Base-by-base conservation (phyloP, 2,797 vertebrate species). In the Leptoclinus maculatus region DNA sequence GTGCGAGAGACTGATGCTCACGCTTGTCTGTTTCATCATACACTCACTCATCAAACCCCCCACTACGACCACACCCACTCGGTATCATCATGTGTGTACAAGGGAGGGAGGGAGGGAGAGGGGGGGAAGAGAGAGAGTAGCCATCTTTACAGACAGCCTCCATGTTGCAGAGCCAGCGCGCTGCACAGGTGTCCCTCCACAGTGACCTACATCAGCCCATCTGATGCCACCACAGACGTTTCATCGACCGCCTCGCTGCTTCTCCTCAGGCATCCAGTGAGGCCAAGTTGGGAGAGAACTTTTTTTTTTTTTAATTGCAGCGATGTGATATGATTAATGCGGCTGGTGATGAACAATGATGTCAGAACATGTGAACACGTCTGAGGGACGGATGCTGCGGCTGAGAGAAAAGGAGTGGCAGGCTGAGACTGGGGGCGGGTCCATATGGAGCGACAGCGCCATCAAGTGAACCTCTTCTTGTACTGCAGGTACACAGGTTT, bases 371-470 rank as follows among this genome's bases (percentile, higher is more conserved):
- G 83, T 73, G 78, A 85, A 72, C 53, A 19, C 19, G 78, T 83
- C 59, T 64, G 70, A 14, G 81, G 87, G 77, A 91, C 85, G 80
- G 90, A 91, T 84, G 86, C 88, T 91, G 80, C 81, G 66, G 76
- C 80, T 73, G 76, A 81, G 60, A 80, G 80, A 85, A 88, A 89
- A 93, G 91, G 89, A 92, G 91, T 91, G 92, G 91, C 89, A 85
- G 71, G 8, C 56, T 47, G 14, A 1, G 64, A 25, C 11, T 3
- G 6, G 9, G 9, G 16, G 4, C 10, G 2, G 0, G 58, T 16
- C 17, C 17, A 23, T 41, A 36, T 86, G 67, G 85, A 79, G 69
- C 88, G 71, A 85, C 82, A 90, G 56, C 45, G 49, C 83, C 90
- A 62, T 17, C 90, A 23, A 54, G 78, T 84, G 90, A 16, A 9